Evolutionary conservation across 2,113 vertebrate genomes (phyloP), one percentile per base, ranked within the genome.

Genomic region (Otocyon megalotis): DNA sequence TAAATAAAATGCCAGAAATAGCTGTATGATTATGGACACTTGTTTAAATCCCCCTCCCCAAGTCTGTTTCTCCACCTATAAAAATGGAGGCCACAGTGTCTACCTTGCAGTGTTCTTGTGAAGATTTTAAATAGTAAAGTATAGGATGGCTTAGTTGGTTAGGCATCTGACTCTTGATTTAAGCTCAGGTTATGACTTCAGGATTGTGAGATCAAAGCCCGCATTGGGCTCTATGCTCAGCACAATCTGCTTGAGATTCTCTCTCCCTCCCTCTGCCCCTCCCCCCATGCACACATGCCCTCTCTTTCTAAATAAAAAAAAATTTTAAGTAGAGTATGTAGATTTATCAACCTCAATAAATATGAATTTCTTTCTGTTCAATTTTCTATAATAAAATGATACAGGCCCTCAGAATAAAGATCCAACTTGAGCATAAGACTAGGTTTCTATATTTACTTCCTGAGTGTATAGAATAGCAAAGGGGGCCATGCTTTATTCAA

Each of bases 321-420:
- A 67, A 10, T 69, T 35, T 69, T 35, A 69, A 62, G 65, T 24
- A 35, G 85, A 54, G 13, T 22, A 56, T 58, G 17, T 69, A 77
- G 54, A 67, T 84, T 3, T 19, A 30, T 65, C 37, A 91, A 81
- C 22, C 22, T 88, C 2, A 3, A 65, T 53, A 63, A 83, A 20
- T 30, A 17, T 48, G 14, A 94, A 24, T 50, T 83, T 74, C 58
- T 90, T 94, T 94, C 62, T 74, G 48, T 53, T 85, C 24, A 32
- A 12, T 84, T 87, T 93, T 96, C 37, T 84, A n/a, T 71, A 90
- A 84, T 37, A 92, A 92, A 88, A 20, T 12, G 58, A 71, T 7
- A 26, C 54, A 10, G n/a, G 9, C 16, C 56, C 30, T 93, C 10
- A n/a, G 74, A 93, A 80, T 67, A 88, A 72, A 95, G 17, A 65